Evolutionary conservation across 2,113 vertebrate species (phyloP), one percentile per base, ranked within the genome.

Genomic region (Tympanuchus pallidicinctus): DNA sequence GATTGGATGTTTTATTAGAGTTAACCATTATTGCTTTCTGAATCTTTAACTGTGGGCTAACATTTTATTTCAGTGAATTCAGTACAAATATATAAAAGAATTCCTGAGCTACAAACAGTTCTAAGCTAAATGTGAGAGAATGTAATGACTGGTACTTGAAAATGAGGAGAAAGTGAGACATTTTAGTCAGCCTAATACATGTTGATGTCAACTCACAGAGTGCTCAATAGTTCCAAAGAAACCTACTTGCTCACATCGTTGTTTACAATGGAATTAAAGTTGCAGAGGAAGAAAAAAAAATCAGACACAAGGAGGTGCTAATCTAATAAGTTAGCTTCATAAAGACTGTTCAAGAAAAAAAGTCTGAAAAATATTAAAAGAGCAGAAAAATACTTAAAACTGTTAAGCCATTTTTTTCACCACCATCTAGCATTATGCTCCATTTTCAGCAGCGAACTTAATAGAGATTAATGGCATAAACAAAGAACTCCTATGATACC

Each of bases 381-480:
- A 6, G 1, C 27, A 66, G 14, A 56, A 84, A 93, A 86, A 66
- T 34, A 20, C 30, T 66, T 70, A 3, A 76, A 82, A 52, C 5
- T 27, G 4, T n/a, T 73, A 8, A 64, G n/a, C 40, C 5, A 9
- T 8, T 42, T 72, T 66, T 87, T 86, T 42, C 27, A 83, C 43
- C 47, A 60, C 3, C 40, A 8, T 34, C 34, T 7, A 48, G 34
- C 6, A 72, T 83, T 78, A 78, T 81, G 57, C 20, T 80, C 48
- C 16, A 21, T 84, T 92, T 90, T 94, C 56, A 48, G 10, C 15
- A 81, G 15, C 61, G 61, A 81, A 75, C 1, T 86, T 90, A 64
- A 88, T 60, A 86, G 34, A 93, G 69, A 90, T 89, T 90, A 91
- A 83, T 86, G 74, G 32, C 42, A 94, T 75, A 84, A 96, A 78